These are phyloP conservation scores for Chelidonichthys spinosus DNA, from an alignment of 2,797 vertebrate species.

Conservation along the genomic window DNA sequence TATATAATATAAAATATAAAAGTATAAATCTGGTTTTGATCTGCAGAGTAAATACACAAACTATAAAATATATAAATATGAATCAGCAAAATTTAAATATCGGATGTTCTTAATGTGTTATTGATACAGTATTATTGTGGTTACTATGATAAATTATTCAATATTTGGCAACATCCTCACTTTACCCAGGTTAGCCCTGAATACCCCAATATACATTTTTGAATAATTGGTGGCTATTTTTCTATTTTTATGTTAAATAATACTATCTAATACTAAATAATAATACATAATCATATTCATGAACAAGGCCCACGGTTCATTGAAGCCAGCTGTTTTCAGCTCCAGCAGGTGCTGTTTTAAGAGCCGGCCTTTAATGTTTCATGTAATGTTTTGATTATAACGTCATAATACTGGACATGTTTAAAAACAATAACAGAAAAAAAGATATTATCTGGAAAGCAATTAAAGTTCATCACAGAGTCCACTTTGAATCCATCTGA, in stretches of 20 bases:
- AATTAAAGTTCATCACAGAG: conserved; percentile 59
- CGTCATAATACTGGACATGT: conserved; percentile 42
- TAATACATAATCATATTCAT: neutral
- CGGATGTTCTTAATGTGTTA: neutral
- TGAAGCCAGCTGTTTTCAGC: conserved; percentile 16
- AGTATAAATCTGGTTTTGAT: neutral
- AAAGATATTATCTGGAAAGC: conserved; percentile 72
- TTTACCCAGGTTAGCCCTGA: neutral
- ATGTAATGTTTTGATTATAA: conserved; percentile 58
- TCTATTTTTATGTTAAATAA: neutral
- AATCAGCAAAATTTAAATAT: neutral
- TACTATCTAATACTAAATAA: neutral
- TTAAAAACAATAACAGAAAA: conserved; percentile 64
- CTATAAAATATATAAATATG: neutral
- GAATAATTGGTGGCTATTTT: neutral
- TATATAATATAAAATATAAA: too few species aligned
- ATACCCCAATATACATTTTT: neutral
- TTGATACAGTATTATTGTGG: neutral
- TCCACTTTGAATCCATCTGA: conserved; percentile 34
- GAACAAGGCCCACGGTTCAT: neutral
- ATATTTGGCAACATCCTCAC: neutral
- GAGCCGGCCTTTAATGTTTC: conserved; percentile 55
- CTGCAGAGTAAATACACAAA: neutral
- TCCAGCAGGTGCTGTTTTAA: conserved; percentile 59
- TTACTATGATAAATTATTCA: neutral